Evolutionary conservation across 1,140 invertebrate genomes (phyloP).

Genomic region (Cherax destructor): DNA sequence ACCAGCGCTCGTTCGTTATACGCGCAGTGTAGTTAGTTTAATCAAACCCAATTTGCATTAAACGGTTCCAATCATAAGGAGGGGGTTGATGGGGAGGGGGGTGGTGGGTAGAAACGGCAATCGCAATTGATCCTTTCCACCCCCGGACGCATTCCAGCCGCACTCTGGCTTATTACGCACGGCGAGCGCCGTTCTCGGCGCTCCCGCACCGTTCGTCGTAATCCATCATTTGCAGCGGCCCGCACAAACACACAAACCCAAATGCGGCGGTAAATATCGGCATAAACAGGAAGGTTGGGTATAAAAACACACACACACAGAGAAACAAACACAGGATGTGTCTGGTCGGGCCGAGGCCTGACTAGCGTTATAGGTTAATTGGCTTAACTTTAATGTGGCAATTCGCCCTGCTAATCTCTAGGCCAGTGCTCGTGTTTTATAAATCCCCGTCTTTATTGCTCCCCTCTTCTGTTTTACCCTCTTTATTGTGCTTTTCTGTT

Average conservation of each 20-base stretch:
- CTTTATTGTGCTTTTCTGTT: constrained; percentile 7
- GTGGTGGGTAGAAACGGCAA: too few species aligned
- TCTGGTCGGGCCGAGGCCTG: constrained; percentile 11
- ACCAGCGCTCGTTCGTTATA: background rate
- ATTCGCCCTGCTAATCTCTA: constrained; percentile 18
- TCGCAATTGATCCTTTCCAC: too few species aligned
- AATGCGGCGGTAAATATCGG: background rate
- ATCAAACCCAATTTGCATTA: constrained; percentile 57
- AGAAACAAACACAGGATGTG: background rate
- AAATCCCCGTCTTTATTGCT: constrained; percentile 30
- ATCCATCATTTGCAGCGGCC: too few species aligned
- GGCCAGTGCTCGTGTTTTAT: constrained; percentile 23
- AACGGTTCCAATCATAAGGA: constrained; percentile 51
- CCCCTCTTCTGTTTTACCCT: background rate
- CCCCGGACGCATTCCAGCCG: too few species aligned
- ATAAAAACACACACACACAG: too few species aligned
- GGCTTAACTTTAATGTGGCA: constrained; percentile 55
- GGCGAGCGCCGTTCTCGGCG: too few species aligned
- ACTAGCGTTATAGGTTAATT: constrained; percentile 34
- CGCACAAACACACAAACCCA: background rate
- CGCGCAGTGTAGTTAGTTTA: constrained; percentile 25
- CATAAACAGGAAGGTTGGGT: too few species aligned
- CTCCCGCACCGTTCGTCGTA: too few species aligned
- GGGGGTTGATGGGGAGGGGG: background rate
- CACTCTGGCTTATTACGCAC: too few species aligned